Percentiles rank a stretch among this genome's conserved stretches.
Conservation (phyloP, 2,797 vertebrate genomes). For the Babyrousa celebensis region DNA sequence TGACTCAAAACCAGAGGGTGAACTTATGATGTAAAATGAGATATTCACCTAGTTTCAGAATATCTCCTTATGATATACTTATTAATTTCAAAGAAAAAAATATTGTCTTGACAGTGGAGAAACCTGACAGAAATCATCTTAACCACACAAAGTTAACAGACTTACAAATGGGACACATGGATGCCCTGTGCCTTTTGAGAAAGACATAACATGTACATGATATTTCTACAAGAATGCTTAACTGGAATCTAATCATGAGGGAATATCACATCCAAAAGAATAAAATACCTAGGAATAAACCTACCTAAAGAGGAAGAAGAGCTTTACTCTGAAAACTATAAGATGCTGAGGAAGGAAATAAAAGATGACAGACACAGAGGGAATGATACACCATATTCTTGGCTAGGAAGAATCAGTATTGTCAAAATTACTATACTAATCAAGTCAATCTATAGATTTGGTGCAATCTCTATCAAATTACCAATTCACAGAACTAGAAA, state of each 20-base stretch:
- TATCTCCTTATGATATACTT: not conserved
- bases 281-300: too few species aligned
- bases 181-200: not conserved
- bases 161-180: not conserved
- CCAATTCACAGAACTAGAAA: too few species aligned
- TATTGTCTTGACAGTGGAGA: not conserved
- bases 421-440: too few species aligned
- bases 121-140: not conserved
- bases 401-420: too few species aligned
- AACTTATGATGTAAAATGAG: not conserved
- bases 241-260: not conserved
- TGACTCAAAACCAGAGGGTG: not conserved
- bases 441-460: too few species aligned
- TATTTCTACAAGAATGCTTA: not conserved
- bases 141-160: not conserved
- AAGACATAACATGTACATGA: not conserved
- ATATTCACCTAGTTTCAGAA: not conserved
- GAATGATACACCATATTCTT: too few species aligned
- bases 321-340: too few species aligned
- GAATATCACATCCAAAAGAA: too few species aligned
- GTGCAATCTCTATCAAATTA: too few species aligned
- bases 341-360: too few species aligned
- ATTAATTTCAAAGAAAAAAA: conserved; percentile 21
- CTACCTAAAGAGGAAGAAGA: too few species aligned
- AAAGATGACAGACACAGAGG: too few species aligned